Percentiles rank a stretch among this genome's conserved stretches.
Conservation (phyloP, 2,797 vertebrate genomes). For the Neosilurus hyrtlii region DNA sequence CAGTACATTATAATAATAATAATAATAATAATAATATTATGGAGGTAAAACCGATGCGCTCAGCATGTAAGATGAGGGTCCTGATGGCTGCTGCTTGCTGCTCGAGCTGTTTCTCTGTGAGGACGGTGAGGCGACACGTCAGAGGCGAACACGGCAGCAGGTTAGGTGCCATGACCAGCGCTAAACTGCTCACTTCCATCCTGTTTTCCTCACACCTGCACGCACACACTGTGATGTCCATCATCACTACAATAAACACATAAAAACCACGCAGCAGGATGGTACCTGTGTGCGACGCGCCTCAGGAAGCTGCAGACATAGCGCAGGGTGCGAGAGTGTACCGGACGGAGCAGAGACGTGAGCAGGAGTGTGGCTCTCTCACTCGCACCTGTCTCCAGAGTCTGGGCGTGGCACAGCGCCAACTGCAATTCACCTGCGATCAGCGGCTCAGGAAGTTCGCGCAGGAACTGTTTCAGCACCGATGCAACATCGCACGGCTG, state of each 20-base stretch:
- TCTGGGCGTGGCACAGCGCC: conserved; percentile 64
- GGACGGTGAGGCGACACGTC: conserved; percentile 51
- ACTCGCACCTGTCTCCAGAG: conserved; percentile 32
- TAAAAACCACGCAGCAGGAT: not conserved
- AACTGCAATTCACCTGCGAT: conserved; percentile 60
- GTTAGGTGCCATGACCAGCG: conserved; percentile 68
- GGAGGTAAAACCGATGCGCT: conserved; percentile 61
- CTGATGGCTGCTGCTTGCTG: conserved; percentile 58
- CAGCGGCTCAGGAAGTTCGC: conserved; percentile 63
- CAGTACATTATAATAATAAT: not conserved
- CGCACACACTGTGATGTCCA: not conserved
- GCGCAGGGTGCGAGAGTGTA: conserved; percentile 49
- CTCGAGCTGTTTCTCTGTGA: conserved; percentile 59
- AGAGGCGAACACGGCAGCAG: conserved; percentile 56
- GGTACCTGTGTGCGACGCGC: conserved; percentile 55
- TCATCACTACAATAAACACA: not conserved
- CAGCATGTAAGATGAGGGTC: conserved; percentile 58
- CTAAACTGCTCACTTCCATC: conserved; percentile 66
- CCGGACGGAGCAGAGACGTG: conserved; percentile 60
- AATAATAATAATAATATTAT: not conserved
- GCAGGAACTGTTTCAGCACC: conserved; percentile 67
- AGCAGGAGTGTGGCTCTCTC: conserved; percentile 53
- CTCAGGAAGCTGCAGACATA: conserved; percentile 65
- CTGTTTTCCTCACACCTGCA: conserved; percentile 64
- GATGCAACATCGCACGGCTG: conserved; percentile 65